These are phyloP conservation scores for Ochropacha duplaris DNA, from an alignment of 2,888 invertebrate species.

Conservation along the genomic window DNA sequence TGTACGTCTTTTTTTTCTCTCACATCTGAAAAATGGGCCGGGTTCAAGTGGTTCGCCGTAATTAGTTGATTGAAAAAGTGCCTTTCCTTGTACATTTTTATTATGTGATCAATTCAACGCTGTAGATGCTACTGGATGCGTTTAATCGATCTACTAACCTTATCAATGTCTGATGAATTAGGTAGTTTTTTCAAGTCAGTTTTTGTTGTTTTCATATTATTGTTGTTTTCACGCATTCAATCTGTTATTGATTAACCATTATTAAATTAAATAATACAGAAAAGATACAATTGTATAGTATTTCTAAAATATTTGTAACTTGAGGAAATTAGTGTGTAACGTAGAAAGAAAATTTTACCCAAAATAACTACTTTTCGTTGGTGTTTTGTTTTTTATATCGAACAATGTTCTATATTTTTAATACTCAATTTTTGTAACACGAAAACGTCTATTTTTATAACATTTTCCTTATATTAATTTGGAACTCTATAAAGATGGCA, in stretches of 20 bases:
- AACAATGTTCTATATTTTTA: background rate
- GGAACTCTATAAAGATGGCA: conserved; percentile 62
- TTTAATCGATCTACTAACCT: conserved; percentile 43
- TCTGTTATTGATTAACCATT: too few species aligned
- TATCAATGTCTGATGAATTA: conserved; percentile 19
- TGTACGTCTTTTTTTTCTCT: conserved; percentile 51
- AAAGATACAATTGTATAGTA: too few species aligned
- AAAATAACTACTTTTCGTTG: too few species aligned
- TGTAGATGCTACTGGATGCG: conserved; percentile 45
- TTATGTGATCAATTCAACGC: conserved; percentile 53
- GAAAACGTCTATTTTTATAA: conserved; percentile 51
- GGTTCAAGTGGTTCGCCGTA: conserved; percentile 65
- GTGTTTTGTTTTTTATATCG: too few species aligned
- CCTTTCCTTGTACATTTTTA: conserved; percentile 62
- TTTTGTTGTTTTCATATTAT: too few species aligned
- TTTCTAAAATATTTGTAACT: too few species aligned
- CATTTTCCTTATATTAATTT: conserved; percentile 62
- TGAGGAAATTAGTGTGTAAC: too few species aligned
- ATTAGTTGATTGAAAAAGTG: conserved; percentile 76
- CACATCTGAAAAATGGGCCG: conserved; percentile 69
- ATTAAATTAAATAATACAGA: too few species aligned
- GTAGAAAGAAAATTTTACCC: too few species aligned
- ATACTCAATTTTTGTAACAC: conserved; percentile 12
- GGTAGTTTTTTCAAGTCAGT: background rate
- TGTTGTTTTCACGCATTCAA: too few species aligned